Conservation (phyloP, 2,113 vertebrate species). For the Tychaedon coryphoeus region DNA sequence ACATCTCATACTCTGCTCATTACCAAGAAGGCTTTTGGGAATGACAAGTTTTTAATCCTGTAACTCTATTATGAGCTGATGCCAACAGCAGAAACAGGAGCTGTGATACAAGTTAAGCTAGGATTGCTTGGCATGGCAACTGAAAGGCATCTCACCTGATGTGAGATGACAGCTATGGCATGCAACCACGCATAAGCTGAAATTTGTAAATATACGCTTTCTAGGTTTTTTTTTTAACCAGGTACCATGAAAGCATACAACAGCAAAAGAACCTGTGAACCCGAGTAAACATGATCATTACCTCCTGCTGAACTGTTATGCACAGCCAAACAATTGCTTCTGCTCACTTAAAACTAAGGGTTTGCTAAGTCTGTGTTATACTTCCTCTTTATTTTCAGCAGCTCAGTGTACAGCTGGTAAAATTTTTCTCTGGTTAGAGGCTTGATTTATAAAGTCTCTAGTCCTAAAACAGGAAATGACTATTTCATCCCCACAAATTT, state of each 20-base stretch:
- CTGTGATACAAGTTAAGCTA: background rate
- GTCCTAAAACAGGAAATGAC: constrained; percentile 58
- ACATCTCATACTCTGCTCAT: background rate
- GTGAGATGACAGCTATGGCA: constrained; percentile 61
- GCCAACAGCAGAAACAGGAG: constrained; percentile 44
- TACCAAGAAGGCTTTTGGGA: constrained; percentile 15
- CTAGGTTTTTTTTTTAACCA: constrained; percentile 11
- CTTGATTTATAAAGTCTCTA: constrained; percentile 46
- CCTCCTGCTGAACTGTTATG: background rate
- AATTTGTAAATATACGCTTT: constrained; percentile 57
- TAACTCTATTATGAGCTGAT: constrained; percentile 2
- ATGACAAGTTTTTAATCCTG: constrained; percentile 35
- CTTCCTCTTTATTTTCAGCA: background rate
- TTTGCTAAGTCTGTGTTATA: background rate
- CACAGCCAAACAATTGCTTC: background rate
- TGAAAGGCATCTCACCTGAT: constrained; percentile 57
- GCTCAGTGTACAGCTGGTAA: constrained; percentile 45
- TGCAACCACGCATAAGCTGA: constrained; percentile 45
- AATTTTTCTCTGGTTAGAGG: constrained; percentile 48
- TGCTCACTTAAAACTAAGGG: background rate
- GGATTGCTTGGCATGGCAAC: constrained; percentile 7
- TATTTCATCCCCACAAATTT: constrained; percentile 55
- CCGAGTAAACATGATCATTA: constrained; percentile 51
- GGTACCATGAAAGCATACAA: constrained; percentile 43
- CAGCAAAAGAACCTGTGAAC: constrained; percentile 46